A percentile compares a stretch with the other conserved stretches of the same genome.
These are phyloP conservation scores for Acanthococcus lagerstroemiae DNA, from an alignment of 2,888 invertebrate genomes.

Conservation along the genomic window DNA sequence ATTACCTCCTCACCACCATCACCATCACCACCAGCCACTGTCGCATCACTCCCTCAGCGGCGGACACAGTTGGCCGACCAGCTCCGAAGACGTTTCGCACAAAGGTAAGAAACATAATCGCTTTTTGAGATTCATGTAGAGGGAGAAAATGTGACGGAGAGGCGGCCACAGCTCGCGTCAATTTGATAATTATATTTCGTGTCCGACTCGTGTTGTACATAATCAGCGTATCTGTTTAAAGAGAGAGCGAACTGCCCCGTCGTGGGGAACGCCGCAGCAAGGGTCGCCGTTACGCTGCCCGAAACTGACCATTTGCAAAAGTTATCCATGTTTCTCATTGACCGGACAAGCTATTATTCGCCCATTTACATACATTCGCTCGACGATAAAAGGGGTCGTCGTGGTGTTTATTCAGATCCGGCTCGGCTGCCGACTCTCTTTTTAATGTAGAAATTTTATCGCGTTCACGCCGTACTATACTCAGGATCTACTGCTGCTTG, in stretches of 20 bases:
- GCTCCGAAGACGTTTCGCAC: slow-evolving; percentile 38
- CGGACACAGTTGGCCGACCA: slow-evolving; percentile 37
- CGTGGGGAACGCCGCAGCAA: background rate
- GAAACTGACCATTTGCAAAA: slow-evolving; percentile 27
- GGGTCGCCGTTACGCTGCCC: background rate
- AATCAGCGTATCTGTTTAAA: slow-evolving; percentile 15
- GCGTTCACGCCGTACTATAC: background rate
- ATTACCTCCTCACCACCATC: slow-evolving; percentile 37
- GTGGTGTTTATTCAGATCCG: background rate
- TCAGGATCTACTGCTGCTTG: no score
- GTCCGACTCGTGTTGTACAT: no score
- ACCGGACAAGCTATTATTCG: slow-evolving; percentile 26
- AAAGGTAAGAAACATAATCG: slow-evolving; percentile 36
- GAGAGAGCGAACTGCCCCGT: slow-evolving; percentile 8
- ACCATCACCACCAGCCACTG: slow-evolving; percentile 36
- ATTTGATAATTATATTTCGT: no score
- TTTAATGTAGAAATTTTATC: background rate
- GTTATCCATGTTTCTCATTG: slow-evolving; percentile 20
- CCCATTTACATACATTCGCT: slow-evolving; percentile 23
- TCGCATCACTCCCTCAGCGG: slow-evolving; percentile 34
- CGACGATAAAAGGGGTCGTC: background rate
- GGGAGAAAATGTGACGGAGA: no score
- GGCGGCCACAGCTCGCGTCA: no score
- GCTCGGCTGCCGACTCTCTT: background rate
- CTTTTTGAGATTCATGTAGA: no score